Evolutionary conservation across 1,140 invertebrate species (phyloP), one percentile per base, ranked within the genome.

Genomic region (Himalopsyche phryganea): DNA sequence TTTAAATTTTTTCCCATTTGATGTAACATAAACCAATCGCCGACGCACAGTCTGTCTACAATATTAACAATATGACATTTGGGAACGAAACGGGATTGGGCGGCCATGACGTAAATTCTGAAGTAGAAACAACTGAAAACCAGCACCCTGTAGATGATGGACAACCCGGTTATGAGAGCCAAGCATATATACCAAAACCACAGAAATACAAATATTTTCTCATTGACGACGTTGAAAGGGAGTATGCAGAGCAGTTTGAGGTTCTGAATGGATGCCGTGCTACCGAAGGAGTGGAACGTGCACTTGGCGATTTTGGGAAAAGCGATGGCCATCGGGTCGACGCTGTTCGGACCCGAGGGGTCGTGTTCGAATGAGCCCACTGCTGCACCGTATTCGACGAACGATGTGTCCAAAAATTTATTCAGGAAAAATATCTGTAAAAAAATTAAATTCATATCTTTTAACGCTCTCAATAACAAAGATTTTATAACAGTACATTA

Each of bases 271-370:
- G 74, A 71, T 5, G 87, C 87, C 9, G 81, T 85, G 63, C 77
- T 76, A 58, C 82, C 88, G 67, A 73, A 89, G 57, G 74, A 82
- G 49, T 82, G 72, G 42, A 89, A 83, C 46, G 80, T 81, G 67
- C 90, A 93, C 72, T 91, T 91, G n/a, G 89, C 84, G n/a, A 90
- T 74, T 67, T 89, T 88, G 1, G 87, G 90, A 66, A 88, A 94
- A 57, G 81, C 74, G 58, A 65, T 69, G 60, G 77, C 79, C 83
- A 80, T 87, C 2, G 83, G 81, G 65, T 71, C 75, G 58, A 73
- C 63, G 69, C 57, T 61, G 9, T 52, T 63, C 10, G 68, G 66
- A 59, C 57, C 78, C 53, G 64, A 75, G 67, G 50, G 71, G 50
- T 36, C 66, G 15, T 45, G 50, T 9, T 51, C 63, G 59, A 79